Evolutionary conservation across 2,113 vertebrate genomes (phyloP), one percentile per base, ranked within the genome.

Genomic region (Reinhardtius hippoglossoides): DNA sequence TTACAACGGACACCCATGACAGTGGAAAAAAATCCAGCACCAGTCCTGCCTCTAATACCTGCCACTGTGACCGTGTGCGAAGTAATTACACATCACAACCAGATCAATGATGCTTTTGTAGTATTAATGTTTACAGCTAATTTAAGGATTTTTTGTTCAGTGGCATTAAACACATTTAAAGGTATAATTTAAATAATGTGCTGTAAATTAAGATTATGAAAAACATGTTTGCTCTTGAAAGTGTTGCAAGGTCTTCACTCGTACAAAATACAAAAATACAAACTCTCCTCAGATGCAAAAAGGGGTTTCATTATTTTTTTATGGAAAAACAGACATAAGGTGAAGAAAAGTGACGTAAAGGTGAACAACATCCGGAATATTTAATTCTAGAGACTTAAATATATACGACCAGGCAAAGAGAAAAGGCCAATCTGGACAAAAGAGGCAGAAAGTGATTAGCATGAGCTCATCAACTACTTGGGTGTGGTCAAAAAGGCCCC

Each of bases 1-100:
- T 78, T 84, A 88, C 76, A 73, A n/a, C 63, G 71, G 70, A 68
- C 68, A 69, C 64, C 63, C 66, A 71, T 80, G 62, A 79, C 72
- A 79, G 79, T 81, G 80, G 80, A 83, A 71, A 71, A 71, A 64
- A 37, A 80, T 74, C 74, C 74, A 61, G 65, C 62, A 61, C 7
- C 31, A 50, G 55, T 52, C 35, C 70, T 55, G 74, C 57, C 75
- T 68, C 70, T 74, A 68, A 73, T 57, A 72, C 80, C 26, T 59
- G 59, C 61, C 54, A 86, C 70, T 67, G 71, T 16, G 59, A 69
- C 35, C n/a, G 59, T 52, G 46, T 48, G 23, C 57, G 50, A 67
- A 63, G 52, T 84, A 74, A 85, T 62, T 56, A 50, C 24, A 54
- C 64, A 52, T 67, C 63, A 65, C 23, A 65, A 46, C 12, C 48